These are phyloP conservation scores for Epizoanthus illoricatus DNA, from an alignment of 92 coral and sea anemone species.

Conservation along the genomic window DNA sequence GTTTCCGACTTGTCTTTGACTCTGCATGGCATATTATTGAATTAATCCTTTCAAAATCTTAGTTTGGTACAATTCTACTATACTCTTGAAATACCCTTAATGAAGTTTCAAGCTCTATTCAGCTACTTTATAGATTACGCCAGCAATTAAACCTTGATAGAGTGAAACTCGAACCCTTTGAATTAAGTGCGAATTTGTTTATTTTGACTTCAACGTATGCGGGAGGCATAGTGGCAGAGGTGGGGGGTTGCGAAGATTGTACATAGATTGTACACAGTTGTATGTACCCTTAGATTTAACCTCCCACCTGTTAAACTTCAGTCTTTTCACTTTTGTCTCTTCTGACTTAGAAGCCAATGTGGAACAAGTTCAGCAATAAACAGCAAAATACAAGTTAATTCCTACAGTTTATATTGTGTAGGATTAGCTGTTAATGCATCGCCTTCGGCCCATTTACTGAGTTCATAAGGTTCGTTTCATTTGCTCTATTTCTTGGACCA, in stretches of 20 bases:
- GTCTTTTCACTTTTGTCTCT: neutral
- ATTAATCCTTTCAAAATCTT: neutral
- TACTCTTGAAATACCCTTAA: too few species aligned
- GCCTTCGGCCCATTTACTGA: slow-evolving; percentile 11
- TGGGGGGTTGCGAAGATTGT: slow-evolving; percentile 33
- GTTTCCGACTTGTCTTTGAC: neutral
- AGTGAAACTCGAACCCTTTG: slow-evolving; percentile 45
- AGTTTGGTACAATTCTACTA: neutral
- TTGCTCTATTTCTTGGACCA: neutral
- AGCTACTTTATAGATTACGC: slow-evolving; percentile 41
- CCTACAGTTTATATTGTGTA: slow-evolving; percentile 19
- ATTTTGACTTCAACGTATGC: slow-evolving; percentile 58
- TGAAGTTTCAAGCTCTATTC: neutral
- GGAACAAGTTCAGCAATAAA: slow-evolving; percentile 7
- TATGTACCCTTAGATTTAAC: neutral
- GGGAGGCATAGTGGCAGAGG: slow-evolving; percentile 20
- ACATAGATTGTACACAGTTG: neutral
- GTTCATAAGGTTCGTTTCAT: neutral
- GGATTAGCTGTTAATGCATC: slow-evolving; percentile 1
- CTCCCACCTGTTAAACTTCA: neutral
- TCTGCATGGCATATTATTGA: neutral
- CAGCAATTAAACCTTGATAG: slow-evolving; percentile 53
- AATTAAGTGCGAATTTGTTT: slow-evolving; percentile 77
- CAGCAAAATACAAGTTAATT: neutral
- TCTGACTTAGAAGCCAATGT: too few species aligned